Percentiles rank a stretch among this genome's conserved stretches.
Conservation (phyloP, 2,797 vertebrate species). For the Rhadinocentrus ornatus region DNA sequence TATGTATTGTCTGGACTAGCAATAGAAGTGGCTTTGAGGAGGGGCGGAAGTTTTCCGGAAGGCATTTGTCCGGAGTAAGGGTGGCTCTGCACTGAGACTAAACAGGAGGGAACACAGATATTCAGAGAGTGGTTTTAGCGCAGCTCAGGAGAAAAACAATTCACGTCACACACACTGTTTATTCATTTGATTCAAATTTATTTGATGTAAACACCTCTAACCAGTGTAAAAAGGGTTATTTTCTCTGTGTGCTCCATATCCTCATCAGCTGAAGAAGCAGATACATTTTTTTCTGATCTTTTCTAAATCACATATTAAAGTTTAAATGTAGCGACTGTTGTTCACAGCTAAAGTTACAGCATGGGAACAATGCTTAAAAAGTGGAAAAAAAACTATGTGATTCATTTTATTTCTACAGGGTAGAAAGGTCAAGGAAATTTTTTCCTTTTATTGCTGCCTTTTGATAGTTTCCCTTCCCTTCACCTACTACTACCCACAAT, state of each 20-base stretch:
- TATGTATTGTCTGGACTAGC: slow-evolving; percentile 65
- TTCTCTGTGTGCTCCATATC: slow-evolving; percentile 1
- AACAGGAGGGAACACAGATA: slow-evolving; percentile 62
- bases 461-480: slow-evolving; percentile 19
- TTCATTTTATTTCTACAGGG: slow-evolving; percentile 55
- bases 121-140: slow-evolving; percentile 30
- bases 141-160: slow-evolving; percentile 11
- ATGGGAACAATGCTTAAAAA: slow-evolving; percentile 48
- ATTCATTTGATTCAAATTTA: background rate
- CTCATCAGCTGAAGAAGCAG: slow-evolving; percentile 29
- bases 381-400: slow-evolving; percentile 42
- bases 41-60: slow-evolving; percentile 64
- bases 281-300: slow-evolving; percentile 17
- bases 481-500: slow-evolving; percentile 43
- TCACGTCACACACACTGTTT: background rate
- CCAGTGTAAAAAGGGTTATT: background rate
- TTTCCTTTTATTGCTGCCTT: slow-evolving; percentile 51
- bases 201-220: background rate
- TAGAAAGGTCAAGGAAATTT: slow-evolving; percentile 64
- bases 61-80: slow-evolving; percentile 69
- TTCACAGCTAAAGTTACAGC: slow-evolving; percentile 41
- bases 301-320: slow-evolving; percentile 25
- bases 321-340: slow-evolving; percentile 24
- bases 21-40: slow-evolving; percentile 79
- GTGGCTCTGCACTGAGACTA: slow-evolving; percentile 69